phyloP scores from a whole-genome alignment of 2,797 vertebrate species.

The Etheostoma perlongum region DNA sequence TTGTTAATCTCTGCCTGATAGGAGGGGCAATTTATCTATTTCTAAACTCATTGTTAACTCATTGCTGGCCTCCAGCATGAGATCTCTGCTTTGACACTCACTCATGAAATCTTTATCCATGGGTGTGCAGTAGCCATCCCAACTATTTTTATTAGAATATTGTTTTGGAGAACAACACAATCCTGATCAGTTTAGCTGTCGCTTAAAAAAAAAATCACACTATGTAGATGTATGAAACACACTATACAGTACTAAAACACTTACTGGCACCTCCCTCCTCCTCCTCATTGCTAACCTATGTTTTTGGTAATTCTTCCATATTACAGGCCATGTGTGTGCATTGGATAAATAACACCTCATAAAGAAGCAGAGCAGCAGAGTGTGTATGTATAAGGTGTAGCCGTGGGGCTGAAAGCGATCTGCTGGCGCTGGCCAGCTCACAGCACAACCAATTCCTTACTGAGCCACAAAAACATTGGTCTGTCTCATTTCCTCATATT shows the following conservation, averaged over 20 bases:
- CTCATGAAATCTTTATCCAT: slow-evolving; percentile 17
- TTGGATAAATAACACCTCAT: slow-evolving; percentile 46
- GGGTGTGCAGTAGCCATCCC: slow-evolving; percentile 13
- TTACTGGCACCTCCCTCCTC: neutral
- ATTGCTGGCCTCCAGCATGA: slow-evolving; percentile 5
- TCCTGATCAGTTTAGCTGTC: slow-evolving; percentile 3
- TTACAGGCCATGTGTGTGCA: slow-evolving; percentile 8
- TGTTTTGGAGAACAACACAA: slow-evolving; percentile 18
- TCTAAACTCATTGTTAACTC: slow-evolving; percentile 17
- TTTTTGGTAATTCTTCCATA: slow-evolving; percentile 9
- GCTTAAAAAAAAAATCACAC: neutral
- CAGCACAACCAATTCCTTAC: slow-evolving; percentile 42
- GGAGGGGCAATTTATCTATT: slow-evolving; percentile 30
- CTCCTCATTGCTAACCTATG: neutral
- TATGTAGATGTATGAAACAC: neutral
- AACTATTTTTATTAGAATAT: slow-evolving; percentile 15
- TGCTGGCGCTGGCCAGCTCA: slow-evolving; percentile 10
- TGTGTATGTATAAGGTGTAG: slow-evolving; percentile 54
- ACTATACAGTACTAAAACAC: neutral
- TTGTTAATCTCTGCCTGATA: slow-evolving; percentile 47
- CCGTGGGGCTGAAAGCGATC: slow-evolving; percentile 32
- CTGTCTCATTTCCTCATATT: slow-evolving; percentile 30
- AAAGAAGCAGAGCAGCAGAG: slow-evolving; percentile 32
- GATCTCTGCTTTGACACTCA: slow-evolving; percentile 18
- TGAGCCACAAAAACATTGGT: slow-evolving; percentile 48